A percentile compares a stretch with the other conserved stretches of the same genome.
phyloP scores from a whole-genome alignment of 1,140 invertebrate species.

The Adelges cooleyi region DNA sequence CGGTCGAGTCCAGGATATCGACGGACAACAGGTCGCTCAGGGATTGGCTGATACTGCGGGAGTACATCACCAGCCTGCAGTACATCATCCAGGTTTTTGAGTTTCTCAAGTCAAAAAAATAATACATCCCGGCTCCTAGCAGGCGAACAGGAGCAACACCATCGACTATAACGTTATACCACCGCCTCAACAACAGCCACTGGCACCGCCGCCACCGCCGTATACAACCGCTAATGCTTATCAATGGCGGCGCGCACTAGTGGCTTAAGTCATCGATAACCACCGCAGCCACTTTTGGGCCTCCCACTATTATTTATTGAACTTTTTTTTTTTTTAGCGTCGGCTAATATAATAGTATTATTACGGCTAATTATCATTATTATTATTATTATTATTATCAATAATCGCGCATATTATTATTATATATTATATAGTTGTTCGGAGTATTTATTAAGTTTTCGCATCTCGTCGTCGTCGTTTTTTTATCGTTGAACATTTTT shows the following conservation, averaged over 20 bases:
- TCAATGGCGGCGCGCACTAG: not conserved
- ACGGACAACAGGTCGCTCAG: slow-evolving; percentile 42
- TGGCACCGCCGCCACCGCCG: not conserved
- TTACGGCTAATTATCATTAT: not conserved
- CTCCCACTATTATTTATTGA: too few relatives aligned
- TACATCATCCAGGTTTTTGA: slow-evolving; percentile 47
- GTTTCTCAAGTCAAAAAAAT: slow-evolving; percentile 35
- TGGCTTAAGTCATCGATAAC: too few relatives aligned
- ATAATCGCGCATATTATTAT: too few relatives aligned
- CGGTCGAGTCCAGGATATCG: slow-evolving; percentile 40
- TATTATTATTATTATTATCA: not conserved
- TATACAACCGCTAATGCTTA: not conserved
- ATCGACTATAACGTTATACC: too few relatives aligned
- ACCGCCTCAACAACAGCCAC: not conserved
- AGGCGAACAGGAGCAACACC: too few relatives aligned
- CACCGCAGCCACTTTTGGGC: too few relatives aligned
- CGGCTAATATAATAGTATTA: not conserved
- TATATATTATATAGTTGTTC: too few relatives aligned
- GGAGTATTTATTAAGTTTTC: too few relatives aligned
- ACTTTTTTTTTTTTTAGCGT: not conserved
- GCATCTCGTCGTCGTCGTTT: too few relatives aligned
- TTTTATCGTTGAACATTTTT: not conserved
- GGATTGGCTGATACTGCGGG: slow-evolving; percentile 54
- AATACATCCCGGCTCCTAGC: not conserved
- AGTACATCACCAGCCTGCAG: slow-evolving; percentile 52